phyloP scores from a whole-genome alignment of 2,113 vertebrate species.

The Meleagris gallopavo region DNA sequence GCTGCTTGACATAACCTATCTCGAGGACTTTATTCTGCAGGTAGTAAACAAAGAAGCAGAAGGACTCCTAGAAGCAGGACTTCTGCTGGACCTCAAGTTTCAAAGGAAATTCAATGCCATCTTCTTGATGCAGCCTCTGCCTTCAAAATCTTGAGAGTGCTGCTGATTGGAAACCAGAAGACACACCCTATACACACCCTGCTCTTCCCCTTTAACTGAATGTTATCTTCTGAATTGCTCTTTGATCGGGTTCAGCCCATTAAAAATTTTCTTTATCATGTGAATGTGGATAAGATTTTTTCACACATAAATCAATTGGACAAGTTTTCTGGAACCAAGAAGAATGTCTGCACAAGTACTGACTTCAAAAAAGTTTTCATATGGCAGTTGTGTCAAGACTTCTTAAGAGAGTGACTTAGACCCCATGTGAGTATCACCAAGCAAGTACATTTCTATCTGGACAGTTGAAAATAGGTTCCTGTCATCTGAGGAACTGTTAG shows the following conservation, averaged over 20 bases:
- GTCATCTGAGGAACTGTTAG: neutral
- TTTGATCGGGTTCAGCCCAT: neutral
- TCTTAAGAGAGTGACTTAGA: neutral
- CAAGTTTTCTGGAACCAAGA: neutral
- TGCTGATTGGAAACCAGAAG: neutral
- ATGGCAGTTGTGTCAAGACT: neutral
- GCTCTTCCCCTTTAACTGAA: neutral
- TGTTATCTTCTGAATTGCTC: neutral
- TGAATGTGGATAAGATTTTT: neutral
- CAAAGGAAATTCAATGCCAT: neutral
- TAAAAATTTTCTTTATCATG: neutral
- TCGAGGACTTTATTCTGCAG: neutral
- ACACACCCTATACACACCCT: neutral
- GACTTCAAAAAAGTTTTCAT: neutral
- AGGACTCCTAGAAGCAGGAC: neutral
- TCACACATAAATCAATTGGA: neutral
- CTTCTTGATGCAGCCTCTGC: neutral
- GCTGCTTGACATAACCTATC: neutral
- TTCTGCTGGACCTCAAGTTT: neutral
- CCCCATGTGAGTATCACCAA: neutral
- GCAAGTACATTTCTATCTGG: fast-evolving
- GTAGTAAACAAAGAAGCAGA: neutral
- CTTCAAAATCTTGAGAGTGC: neutral
- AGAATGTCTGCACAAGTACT: neutral
- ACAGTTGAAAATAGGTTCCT: neutral